A percentile compares a stretch with the other conserved stretches of the same genome.
phyloP scores from a whole-genome alignment of 2,797 vertebrate species.

The Falco berigora region DNA sequence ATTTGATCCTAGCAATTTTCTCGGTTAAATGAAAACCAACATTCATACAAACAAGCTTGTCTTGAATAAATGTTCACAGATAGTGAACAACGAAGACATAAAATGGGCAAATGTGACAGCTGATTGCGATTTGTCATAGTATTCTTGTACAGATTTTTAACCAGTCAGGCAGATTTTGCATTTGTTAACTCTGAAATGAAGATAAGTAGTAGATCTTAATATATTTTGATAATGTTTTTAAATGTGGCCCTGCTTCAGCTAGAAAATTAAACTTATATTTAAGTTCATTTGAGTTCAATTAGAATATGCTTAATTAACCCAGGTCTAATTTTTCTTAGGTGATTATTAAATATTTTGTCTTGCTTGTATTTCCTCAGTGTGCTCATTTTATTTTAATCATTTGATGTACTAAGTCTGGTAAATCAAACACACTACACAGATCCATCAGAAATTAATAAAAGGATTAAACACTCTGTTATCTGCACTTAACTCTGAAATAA shows the following conservation, averaged over 20 bases:
- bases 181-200: neutral
- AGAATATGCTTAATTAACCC: neutral
- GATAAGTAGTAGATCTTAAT: neutral
- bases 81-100: slow-evolving; percentile 21
- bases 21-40: neutral
- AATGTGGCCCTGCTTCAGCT: neutral
- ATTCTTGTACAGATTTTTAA: neutral
- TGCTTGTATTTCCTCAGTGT: neutral
- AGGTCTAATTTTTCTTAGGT: neutral
- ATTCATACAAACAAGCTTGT: neutral
- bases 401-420: neutral
- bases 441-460: neutral
- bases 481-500: neutral
- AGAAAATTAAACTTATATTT: neutral
- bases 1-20: slow-evolving; percentile 10
- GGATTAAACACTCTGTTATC: neutral
- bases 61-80: slow-evolving; percentile 25
- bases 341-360: neutral
- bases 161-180: neutral
- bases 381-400: neutral
- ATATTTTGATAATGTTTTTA: neutral
- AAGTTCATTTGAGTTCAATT: neutral
- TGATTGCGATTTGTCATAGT: neutral
- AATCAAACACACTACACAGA: neutral
- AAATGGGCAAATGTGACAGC: slow-evolving; percentile 7